Evolutionary conservation across 2,888 invertebrate species (phyloP).

Genomic region (Drosophila neotestacea): DNA sequence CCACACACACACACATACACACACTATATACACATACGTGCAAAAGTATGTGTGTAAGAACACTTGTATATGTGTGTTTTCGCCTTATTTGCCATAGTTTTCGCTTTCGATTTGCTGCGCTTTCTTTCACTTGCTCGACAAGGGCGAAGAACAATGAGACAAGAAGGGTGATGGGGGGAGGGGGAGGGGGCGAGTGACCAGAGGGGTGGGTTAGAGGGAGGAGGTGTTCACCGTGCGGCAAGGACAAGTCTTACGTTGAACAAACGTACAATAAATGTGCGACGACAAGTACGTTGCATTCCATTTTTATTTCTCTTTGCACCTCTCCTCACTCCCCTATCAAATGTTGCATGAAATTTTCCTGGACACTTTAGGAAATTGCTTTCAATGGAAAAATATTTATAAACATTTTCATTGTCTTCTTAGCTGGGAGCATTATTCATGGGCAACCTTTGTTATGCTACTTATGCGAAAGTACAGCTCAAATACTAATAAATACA

Average conservation of each 20-base stretch:
- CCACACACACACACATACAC: constrained; percentile 50
- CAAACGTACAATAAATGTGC: constrained; percentile 23
- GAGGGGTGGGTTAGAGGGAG: neutral
- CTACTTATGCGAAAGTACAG: constrained; percentile 38
- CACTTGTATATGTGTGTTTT: constrained; percentile 37
- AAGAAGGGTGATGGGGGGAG: too few relatives aligned
- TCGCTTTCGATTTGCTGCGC: constrained; percentile 80
- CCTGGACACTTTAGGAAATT: constrained; percentile 63
- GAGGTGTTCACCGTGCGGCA: neutral
- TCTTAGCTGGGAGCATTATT: constrained; percentile 53
- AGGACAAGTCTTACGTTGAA: constrained; percentile 26
- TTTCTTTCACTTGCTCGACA: constrained; percentile 63
- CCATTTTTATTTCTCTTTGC: constrained; percentile 22
- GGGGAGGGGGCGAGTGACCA: too few relatives aligned
- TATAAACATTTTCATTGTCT: constrained; percentile 62
- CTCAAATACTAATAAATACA: constrained; percentile 3
- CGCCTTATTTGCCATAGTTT: constrained; percentile 71
- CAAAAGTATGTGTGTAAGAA: constrained; percentile 16
- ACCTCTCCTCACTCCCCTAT: neutral
- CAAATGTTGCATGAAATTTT: constrained; percentile 68
- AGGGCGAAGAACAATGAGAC: neutral
- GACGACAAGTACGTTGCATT: constrained; percentile 62
- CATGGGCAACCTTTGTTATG: constrained; percentile 42
- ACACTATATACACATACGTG: constrained; percentile 15
- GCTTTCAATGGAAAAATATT: constrained; percentile 58